Conservation (phyloP, 2,888 invertebrate genomes). For the Zele albiditarsus region DNA sequence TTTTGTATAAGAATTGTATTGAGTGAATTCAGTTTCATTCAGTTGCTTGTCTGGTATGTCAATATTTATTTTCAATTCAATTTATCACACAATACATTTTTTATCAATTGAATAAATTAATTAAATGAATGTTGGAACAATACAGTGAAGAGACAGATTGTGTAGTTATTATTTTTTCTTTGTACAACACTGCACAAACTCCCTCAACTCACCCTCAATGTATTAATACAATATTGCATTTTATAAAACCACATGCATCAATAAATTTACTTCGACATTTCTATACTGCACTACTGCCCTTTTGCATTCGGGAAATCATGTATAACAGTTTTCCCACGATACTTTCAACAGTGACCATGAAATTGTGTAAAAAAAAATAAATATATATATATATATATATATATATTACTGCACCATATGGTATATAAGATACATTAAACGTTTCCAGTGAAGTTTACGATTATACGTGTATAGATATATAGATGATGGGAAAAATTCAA, state of each 20-base stretch:
- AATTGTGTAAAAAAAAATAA: slow-evolving; percentile 34
- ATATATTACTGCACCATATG: background rate
- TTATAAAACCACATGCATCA: slow-evolving; percentile 14
- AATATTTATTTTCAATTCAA: too few species aligned
- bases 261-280: slow-evolving; percentile 30
- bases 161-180: too few species aligned
- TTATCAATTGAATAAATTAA: too few species aligned
- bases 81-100: too few species aligned
- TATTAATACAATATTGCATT: slow-evolving; percentile 42
- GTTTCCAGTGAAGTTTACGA: background rate
- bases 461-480: background rate
- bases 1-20: too few species aligned
- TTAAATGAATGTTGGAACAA: too few species aligned
- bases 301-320: slow-evolving; percentile 45
- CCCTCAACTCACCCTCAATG: background rate
- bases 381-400: too few species aligned
- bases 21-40: too few species aligned
- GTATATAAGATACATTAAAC: background rate
- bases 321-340: slow-evolving; percentile 47
- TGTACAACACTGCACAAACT: too few species aligned
- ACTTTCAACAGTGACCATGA: slow-evolving; percentile 34
- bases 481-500: background rate
- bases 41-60: too few species aligned
- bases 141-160: too few species aligned
- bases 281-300: background rate